Evolutionary conservation across 2,888 invertebrate genomes (phyloP).

Genomic region (Eupithecia dodoneata): DNA sequence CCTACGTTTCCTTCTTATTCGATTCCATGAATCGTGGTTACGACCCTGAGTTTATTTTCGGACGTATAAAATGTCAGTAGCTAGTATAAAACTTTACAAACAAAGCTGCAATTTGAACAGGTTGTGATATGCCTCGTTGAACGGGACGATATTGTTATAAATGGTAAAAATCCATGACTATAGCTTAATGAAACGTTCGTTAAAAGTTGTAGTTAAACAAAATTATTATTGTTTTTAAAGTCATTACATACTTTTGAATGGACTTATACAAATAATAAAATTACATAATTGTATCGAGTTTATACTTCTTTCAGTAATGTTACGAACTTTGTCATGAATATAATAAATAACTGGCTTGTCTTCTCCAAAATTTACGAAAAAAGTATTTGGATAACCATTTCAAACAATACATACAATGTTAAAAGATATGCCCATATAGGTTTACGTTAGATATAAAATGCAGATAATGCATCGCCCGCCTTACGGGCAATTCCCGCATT

Average conservation of each 20-base stretch:
- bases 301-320: conserved; percentile 75
- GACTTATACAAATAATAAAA: conserved; percentile 79
- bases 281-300: conserved; percentile 70
- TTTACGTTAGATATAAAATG: conserved; percentile 39
- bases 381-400: conserved; percentile 49
- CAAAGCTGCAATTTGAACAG: conserved; percentile 84
- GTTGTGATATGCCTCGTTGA: conserved; percentile 84
- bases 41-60: conserved; percentile 82
- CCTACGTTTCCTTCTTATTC: conserved; percentile 80
- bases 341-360: conserved; percentile 61
- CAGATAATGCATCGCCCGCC: conserved; percentile 31
- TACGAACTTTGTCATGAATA: conserved; percentile 67
- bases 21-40: conserved; percentile 84
- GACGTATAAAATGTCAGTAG: conserved; percentile 82
- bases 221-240: conserved; percentile 77
- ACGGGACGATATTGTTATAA: conserved; percentile 84
- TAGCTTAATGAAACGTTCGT: conserved; percentile 82
- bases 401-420: conserved; percentile 27
- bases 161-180: conserved; percentile 82
- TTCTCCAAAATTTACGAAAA: conserved; percentile 63
- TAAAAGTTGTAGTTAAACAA: conserved; percentile 82
- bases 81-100: conserved; percentile 84
- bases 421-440: conserved; percentile 31
- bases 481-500: conserved; percentile 45
- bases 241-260: conserved; percentile 77